Evolutionary conservation across 2,797 vertebrate species (phyloP), one percentile per base, ranked within the genome.

Genomic region (Sebastes iracundus): DNA sequence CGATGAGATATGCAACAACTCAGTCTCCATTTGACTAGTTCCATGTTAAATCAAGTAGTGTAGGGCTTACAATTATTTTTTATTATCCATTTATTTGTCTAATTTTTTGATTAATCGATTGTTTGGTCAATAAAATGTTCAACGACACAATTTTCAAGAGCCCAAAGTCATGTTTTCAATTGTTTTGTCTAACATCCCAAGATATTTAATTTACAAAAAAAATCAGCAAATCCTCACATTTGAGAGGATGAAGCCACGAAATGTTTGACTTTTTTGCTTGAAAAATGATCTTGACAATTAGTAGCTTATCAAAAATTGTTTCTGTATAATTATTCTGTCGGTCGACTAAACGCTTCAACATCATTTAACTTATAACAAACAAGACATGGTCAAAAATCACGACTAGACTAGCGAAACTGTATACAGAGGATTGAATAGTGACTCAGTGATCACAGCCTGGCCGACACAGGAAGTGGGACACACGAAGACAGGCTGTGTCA

Each of bases 201-300:
- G 0, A 22, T 2, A 4, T 55, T 18, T 35, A 0, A 8, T 63
- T 38, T 4, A 28, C 1, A 28, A 46, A 18, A 32, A 32, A 18
- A 18, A 33, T 33, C 33, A 33, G n/a, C 2, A 23, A 7, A n/a
- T 46, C 8, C 14, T 5, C 28, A 10, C 2, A 75, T 65, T 55
- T 5, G 0, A 42, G 5, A 55, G 22, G 18, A 9, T 23, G 5
- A 22, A 55, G 23, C 3, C 11, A 28, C 1, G 3, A 11, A 35
- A 35, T 25, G 42, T 46, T 46, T 16, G 10, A 9, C 14, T 27
- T 59, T 38, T 38, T 16, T 42, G 1, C 7, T 35, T 27, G 46
- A 35, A 38, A 53, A 63, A 35, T 52, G 0, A 3, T 1, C 9
- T 3, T 18, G 20, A n/a, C 46, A 52, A 14, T 59, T 49, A 18